These are phyloP conservation scores for Pampusana beccarii DNA, from an alignment of 2,113 vertebrate genomes.

Conservation along the genomic window DNA sequence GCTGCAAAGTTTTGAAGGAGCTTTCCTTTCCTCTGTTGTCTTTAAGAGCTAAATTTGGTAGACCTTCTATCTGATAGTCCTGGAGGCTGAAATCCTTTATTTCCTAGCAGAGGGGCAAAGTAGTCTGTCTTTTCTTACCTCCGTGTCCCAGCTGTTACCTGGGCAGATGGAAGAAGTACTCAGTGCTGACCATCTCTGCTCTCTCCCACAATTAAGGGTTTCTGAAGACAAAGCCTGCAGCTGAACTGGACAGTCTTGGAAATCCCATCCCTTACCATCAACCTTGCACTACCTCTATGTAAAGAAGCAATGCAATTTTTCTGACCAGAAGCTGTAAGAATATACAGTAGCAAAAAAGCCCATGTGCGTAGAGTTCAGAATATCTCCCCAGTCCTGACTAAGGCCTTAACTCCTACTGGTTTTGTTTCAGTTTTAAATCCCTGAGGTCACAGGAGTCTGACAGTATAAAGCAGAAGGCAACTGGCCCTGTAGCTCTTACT, in stretches of 20 bases:
- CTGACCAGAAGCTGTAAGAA: neutral
- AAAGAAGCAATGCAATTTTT: neutral
- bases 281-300: neutral
- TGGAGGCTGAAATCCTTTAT: neutral
- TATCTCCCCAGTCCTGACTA: neutral
- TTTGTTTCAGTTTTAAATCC: neutral
- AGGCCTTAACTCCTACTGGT: neutral
- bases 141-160: neutral
- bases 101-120: neutral
- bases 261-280: neutral
- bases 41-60: neutral
- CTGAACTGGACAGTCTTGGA: neutral
- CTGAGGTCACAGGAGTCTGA: neutral
- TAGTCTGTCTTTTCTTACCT: neutral
- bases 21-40: neutral
- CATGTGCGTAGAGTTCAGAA: neutral
- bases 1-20: neutral
- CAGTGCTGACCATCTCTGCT: rapidly evolving
- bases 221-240: neutral
- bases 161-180: neutral
- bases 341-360: neutral
- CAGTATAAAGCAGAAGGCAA: neutral
- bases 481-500: neutral
- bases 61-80: neutral
- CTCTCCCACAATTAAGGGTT: neutral